These are phyloP conservation scores for Toxotes jaculatrix DNA, from an alignment of 2,113 vertebrate genomes.

Conservation along the genomic window DNA sequence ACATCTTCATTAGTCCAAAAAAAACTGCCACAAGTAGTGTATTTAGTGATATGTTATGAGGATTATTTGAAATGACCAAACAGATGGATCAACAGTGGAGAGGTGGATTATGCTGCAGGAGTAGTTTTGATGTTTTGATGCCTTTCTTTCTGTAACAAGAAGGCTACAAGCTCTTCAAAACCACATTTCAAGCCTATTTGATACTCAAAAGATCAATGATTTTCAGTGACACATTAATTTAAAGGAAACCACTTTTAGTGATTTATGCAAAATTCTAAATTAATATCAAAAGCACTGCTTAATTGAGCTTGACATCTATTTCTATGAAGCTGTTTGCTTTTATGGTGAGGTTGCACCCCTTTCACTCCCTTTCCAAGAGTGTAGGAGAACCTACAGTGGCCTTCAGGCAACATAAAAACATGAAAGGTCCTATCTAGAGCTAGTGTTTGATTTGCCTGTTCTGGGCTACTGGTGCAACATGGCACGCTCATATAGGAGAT, in stretches of 20 bases:
- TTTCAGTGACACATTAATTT: not conserved
- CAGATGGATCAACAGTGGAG: constrained; percentile 31
- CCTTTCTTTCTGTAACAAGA: not conserved
- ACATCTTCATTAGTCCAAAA: constrained; percentile 9
- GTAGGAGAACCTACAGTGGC: too few relatives aligned
- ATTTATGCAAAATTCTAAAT: too few relatives aligned
- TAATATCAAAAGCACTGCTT: not conserved
- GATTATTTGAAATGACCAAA: constrained; percentile 30
- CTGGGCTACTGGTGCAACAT: too few relatives aligned
- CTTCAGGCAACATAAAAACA: too few relatives aligned
- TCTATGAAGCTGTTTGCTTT: not conserved
- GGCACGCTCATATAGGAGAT: too few relatives aligned
- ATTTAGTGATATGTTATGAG: constrained; percentile 7
- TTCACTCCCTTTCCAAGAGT: too few relatives aligned
- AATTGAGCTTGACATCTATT: not conserved
- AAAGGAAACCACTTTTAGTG: not conserved
- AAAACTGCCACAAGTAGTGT: not conserved
- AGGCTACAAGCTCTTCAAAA: not conserved
- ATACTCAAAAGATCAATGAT: not conserved
- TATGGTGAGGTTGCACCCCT: not conserved
- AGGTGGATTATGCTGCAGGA: constrained; percentile 30
- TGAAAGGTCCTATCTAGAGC: too few relatives aligned
- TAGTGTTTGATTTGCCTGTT: too few relatives aligned
- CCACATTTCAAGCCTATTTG: not conserved
- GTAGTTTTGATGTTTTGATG: constrained; percentile 4